phyloP scores from a whole-genome alignment of 2,888 invertebrate genomes.

The Pollenia angustigena region DNA sequence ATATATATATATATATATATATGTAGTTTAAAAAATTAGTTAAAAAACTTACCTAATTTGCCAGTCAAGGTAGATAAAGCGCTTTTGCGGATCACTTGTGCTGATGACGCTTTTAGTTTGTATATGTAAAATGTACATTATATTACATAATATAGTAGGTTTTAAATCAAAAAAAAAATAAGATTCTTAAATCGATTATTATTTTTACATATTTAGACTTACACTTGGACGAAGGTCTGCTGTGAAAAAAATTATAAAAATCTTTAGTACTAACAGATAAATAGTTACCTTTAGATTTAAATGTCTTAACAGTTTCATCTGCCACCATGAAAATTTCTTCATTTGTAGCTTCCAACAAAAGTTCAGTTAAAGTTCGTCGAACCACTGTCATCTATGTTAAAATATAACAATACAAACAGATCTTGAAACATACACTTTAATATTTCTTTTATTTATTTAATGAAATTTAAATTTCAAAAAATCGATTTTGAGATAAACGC shows the following conservation, averaged over 20 bases:
- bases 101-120: constrained; percentile 84
- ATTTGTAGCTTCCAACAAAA: constrained; percentile 96
- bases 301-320: constrained; percentile 93
- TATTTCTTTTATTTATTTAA: not conserved
- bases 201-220: constrained; percentile 67
- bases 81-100: constrained; percentile 89
- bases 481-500: too few relatives aligned
- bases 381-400: constrained; percentile 92
- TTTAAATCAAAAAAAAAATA: constrained; percentile 65
- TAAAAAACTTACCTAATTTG: constrained; percentile 93
- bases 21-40: constrained; percentile 16
- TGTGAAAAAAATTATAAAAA: constrained; percentile 56
- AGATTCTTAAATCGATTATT: constrained; percentile 52
- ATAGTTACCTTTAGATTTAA: constrained; percentile 91
- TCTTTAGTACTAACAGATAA: constrained; percentile 44
- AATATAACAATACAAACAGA: not conserved
- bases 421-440: constrained; percentile 27
- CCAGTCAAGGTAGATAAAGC: constrained; percentile 96
- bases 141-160: constrained; percentile 74
- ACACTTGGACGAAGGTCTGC: constrained; percentile 75
- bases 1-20: too few relatives aligned
- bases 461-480: too few relatives aligned
- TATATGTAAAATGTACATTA: constrained; percentile 80
- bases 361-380: constrained; percentile 94
- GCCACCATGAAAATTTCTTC: constrained; percentile 94